These are phyloP conservation scores for Bombus waltoni DNA, from an alignment of 1,140 invertebrate species.

Conservation along the genomic window DNA sequence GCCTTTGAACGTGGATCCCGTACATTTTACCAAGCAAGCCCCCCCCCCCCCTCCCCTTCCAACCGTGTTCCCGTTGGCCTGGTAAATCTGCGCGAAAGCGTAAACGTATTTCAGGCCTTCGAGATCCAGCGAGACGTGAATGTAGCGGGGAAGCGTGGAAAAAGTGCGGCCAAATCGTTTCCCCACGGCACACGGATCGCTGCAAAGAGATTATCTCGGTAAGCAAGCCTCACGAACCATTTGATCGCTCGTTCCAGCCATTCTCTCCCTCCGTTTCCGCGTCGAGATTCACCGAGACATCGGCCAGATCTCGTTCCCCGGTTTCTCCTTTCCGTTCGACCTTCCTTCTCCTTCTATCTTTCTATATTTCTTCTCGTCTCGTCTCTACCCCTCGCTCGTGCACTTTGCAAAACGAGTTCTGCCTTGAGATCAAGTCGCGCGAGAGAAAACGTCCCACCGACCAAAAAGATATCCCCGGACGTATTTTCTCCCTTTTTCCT, in stretches of 20 bases:
- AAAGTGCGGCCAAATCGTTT: conserved; percentile 57
- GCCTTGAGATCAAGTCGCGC: conserved; percentile 36
- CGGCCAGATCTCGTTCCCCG: conserved; percentile 40
- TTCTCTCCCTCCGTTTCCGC: conserved; percentile 37
- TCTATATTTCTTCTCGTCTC: background rate
- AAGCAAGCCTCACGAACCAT: conserved; percentile 66
- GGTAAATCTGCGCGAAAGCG: conserved; percentile 42
- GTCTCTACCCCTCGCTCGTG: background rate
- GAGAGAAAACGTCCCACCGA: conserved; percentile 47
- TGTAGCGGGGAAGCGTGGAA: conserved; percentile 40
- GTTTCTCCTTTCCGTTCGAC: background rate
- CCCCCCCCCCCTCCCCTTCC: no score
- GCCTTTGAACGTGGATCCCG: conserved; percentile 34
- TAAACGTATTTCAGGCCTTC: conserved; percentile 56
- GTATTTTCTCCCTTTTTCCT: conserved; percentile 44
- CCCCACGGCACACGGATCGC: conserved; percentile 53
- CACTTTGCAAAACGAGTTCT: conserved; percentile 65
- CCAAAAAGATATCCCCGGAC: conserved; percentile 40
- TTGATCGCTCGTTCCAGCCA: conserved; percentile 64
- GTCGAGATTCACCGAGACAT: conserved; percentile 37
- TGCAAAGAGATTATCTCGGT: conserved; percentile 67
- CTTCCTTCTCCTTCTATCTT: background rate
- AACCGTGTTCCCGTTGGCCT: background rate
- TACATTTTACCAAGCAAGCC: conserved; percentile 23
- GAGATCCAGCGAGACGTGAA: conserved; percentile 29